Evolutionary conservation across 2,113 vertebrate genomes (phyloP), one percentile per base, ranked within the genome.

Genomic region (Phaethon lepturus): DNA sequence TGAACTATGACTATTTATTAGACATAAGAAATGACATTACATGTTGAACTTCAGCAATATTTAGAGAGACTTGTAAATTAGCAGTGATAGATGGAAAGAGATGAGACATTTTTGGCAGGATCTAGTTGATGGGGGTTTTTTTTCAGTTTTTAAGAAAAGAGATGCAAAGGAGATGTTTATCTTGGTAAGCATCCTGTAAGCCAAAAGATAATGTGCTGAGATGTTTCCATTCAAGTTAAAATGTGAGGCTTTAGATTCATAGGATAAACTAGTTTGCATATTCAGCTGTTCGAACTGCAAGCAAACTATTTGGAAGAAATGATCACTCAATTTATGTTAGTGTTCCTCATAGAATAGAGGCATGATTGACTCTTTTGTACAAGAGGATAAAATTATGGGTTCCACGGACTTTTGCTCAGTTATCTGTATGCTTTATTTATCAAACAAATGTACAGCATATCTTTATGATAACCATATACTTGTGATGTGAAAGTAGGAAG

Each of bases 101-200:
- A 26, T 14, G 38, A 78, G 33, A 19, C 4, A 4, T 62, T 81
- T 69, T 17, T 82, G 35, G 10, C 26, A 72, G 24, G 17, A 69
- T 53, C 4, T 69, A 44, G n/a, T 33, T 82, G 15, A 7, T n/a
- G 6, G 0, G 0, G 0, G 38, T 0, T 8, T 29, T 67, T 87
- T 52, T 59, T 17, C 15, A 40, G 1, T 40, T 91, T 75, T 71
- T 40, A 79, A 75, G 42, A 53, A 78, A 85, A 82, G 4, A 66
- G 62, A 38, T 78, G 3, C 16, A 74, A 47, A 64, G 6, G 25
- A 60, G 17, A 15, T 49, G 14, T 63, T 44, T 75, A 17, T 56
- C 49, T 75, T 63, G 8, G 2, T 44, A 24, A 53, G 10, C 11
- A 62, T 63, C 11, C 28, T 75, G 22, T 86, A 72, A 86, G 42